phyloP scores from a whole-genome alignment of 1,140 invertebrate genomes.

The Melanaphis sacchari region DNA sequence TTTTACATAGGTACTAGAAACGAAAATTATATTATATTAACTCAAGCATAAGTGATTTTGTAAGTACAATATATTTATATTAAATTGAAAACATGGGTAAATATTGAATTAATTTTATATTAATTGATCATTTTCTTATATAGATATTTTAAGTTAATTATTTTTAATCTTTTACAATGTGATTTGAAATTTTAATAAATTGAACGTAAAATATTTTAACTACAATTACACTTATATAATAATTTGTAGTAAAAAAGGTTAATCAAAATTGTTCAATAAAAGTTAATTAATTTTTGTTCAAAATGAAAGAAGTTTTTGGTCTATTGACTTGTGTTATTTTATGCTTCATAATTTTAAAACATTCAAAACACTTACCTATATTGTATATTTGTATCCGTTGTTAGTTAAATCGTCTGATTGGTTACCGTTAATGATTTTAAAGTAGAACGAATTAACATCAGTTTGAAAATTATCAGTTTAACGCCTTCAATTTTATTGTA shows the following conservation, averaged over 20 bases:
- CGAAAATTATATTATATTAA: not conserved
- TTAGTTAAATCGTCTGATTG: not conserved
- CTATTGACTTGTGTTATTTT: not conserved
- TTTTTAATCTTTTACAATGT: not conserved
- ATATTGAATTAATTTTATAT: no score
- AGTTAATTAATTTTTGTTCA: not conserved
- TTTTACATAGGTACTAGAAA: not conserved
- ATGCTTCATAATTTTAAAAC: not conserved
- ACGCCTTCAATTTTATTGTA: not conserved
- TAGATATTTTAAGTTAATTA: not conserved
- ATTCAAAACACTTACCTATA: not conserved
- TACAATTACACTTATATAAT: not conserved
- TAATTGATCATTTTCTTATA: not conserved
- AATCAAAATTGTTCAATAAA: not conserved
- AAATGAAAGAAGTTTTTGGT: not conserved
- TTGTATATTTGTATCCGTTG: not conserved
- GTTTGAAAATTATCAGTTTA: not conserved
- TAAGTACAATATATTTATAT: not conserved
- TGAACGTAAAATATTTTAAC: not conserved
- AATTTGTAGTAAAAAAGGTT: not conserved
- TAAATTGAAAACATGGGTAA: not conserved
- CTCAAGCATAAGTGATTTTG: not conserved
- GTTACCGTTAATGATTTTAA: not conserved
- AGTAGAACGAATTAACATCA: not conserved
- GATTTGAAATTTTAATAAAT: not conserved